A percentile compares a stretch with the other conserved stretches of the same genome.
These are phyloP conservation scores for Anomalospiza imberbis DNA, from an alignment of 2,797 vertebrate genomes.

Conservation along the genomic window DNA sequence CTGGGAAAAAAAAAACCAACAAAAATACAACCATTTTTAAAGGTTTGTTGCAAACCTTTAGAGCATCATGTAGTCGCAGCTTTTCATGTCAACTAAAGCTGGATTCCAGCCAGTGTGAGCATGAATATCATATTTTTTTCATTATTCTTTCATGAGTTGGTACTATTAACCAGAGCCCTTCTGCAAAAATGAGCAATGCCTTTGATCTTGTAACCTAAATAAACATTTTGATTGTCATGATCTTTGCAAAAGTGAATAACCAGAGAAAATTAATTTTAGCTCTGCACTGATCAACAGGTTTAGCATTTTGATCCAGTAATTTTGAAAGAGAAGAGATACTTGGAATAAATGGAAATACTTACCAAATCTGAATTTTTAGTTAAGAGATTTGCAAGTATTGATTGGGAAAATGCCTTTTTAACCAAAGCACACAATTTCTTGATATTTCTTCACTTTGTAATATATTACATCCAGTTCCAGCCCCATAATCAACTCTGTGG, in stretches of 20 bases:
- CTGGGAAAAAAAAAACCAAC: fast-evolving
- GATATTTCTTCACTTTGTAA: not conserved
- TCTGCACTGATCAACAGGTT: not conserved
- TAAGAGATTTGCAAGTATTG: not conserved
- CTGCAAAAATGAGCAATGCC: not conserved
- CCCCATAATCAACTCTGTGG: not conserved
- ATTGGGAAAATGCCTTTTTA: not conserved
- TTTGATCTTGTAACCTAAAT: not conserved
- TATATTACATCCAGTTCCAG: not conserved
- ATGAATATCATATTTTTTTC: not conserved
- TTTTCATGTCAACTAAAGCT: not conserved
- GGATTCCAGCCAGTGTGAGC: not conserved
- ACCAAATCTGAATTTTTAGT: not conserved
- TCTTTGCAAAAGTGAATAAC: not conserved
- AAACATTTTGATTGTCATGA: not conserved
- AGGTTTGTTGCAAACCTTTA: not conserved
- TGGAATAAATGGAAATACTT: not conserved
- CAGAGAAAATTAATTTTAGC: not conserved
- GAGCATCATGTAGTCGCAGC: not conserved
- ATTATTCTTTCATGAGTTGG: not conserved
- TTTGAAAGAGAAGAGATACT: not conserved
- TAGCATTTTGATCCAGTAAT: not conserved
- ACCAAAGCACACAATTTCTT: not conserved
- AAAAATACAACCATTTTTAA: not conserved
- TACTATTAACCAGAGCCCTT: not conserved